Evolutionary conservation across 2,888 invertebrate species (phyloP).

Genomic region (Sphinx pinastri): DNA sequence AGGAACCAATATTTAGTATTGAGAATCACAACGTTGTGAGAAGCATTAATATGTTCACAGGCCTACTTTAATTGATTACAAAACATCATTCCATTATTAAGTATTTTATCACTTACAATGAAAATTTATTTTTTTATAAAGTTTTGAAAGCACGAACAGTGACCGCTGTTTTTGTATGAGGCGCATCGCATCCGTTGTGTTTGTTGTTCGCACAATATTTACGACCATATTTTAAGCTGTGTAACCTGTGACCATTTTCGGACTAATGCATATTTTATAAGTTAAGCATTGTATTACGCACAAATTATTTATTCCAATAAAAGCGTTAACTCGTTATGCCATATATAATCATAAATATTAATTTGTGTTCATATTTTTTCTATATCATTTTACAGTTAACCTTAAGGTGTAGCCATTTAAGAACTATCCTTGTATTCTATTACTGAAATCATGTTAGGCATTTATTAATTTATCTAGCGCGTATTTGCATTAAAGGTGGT

Average conservation of each 20-base stretch:
- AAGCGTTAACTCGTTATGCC: slow-evolving; percentile 62
- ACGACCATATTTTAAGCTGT: slow-evolving; percentile 52
- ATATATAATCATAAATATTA: slow-evolving; percentile 51
- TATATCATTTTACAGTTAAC: slow-evolving; percentile 77
- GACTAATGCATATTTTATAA: slow-evolving; percentile 37
- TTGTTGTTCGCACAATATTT: slow-evolving; percentile 39
- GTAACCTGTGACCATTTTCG: slow-evolving; percentile 36
- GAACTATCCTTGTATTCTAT: slow-evolving; percentile 75
- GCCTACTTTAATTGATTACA: slow-evolving; percentile 78
- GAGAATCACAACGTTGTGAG: slow-evolving; percentile 60
- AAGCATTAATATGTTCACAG: slow-evolving; percentile 70
- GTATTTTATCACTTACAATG: slow-evolving; percentile 71
- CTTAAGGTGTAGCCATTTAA: slow-evolving; percentile 76
- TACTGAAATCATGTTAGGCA: slow-evolving; percentile 71
- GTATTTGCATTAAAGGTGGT: slow-evolving; percentile 66
- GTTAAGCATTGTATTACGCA: slow-evolving; percentile 68
- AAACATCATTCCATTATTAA: slow-evolving; percentile 81
- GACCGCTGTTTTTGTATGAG: slow-evolving; percentile 53
- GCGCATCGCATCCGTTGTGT: slow-evolving; percentile 52
- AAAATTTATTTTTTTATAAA: slow-evolving; percentile 79
- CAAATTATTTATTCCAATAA: slow-evolving; percentile 74
- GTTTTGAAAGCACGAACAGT: slow-evolving; percentile 75
- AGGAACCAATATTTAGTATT: slow-evolving; percentile 77
- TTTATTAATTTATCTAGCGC: slow-evolving; percentile 74
- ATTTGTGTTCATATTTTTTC: slow-evolving; percentile 79